Conservation (phyloP, 1,140 invertebrate genomes). For the Musca vetustissima region DNA sequence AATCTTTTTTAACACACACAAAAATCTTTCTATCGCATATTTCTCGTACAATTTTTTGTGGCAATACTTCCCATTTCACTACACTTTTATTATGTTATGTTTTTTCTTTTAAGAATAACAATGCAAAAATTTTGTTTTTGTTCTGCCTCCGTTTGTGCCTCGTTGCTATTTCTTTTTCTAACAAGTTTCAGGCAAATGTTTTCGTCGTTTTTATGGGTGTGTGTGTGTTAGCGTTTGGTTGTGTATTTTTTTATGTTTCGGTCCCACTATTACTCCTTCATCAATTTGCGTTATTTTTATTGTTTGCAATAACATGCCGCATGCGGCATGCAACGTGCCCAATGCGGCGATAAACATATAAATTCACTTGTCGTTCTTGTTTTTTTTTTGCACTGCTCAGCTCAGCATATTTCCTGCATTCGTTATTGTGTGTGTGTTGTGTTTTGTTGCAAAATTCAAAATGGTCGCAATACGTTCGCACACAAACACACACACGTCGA, state of each 20-base stretch:
- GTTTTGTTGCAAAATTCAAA: conserved; percentile 5
- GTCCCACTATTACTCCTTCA: neutral
- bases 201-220: too few species aligned
- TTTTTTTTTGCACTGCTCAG: too few species aligned
- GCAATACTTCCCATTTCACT: too few species aligned
- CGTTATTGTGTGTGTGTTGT: too few species aligned
- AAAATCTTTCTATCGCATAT: too few species aligned
- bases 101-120: neutral
- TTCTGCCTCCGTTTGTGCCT: neutral
- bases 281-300: conserved; percentile 23
- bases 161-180: neutral
- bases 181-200: too few species aligned
- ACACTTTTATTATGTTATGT: conserved; percentile 4
- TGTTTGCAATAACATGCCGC: conserved; percentile 24
- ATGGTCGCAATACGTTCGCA: conserved; percentile 12
- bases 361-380: conserved; percentile 6
- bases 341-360: conserved; percentile 17
- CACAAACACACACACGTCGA: too few species aligned
- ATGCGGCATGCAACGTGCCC: conserved; percentile 22
- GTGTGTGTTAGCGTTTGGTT: too few species aligned
- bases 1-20: too few species aligned
- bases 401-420: too few species aligned
- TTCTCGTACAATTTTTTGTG: too few species aligned
- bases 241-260: too few species aligned
- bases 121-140: conserved; percentile 1